Percentiles rank a stretch among this genome's conserved stretches.
phyloP scores from a whole-genome alignment of 2,113 vertebrate genomes.

The Apus apus region DNA sequence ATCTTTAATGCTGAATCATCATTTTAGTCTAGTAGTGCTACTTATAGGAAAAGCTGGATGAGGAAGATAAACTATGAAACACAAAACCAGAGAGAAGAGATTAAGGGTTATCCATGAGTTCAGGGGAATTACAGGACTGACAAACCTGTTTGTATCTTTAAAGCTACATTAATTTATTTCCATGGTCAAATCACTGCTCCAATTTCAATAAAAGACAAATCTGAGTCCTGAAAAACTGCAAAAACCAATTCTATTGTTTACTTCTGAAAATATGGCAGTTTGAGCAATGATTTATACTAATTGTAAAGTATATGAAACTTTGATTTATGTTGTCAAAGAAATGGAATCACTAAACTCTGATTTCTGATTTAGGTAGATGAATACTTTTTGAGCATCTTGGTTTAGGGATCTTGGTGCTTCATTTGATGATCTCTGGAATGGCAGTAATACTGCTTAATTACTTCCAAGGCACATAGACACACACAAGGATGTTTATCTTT shows the following conservation, averaged over 20 bases:
- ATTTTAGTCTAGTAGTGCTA: neutral
- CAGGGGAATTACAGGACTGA: neutral
- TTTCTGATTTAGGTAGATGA: neutral
- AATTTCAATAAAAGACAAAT: neutral
- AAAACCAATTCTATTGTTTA: neutral
- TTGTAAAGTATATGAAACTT: neutral
- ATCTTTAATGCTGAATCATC: neutral
- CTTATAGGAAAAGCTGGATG: neutral
- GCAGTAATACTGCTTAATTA: neutral
- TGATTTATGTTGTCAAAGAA: neutral
- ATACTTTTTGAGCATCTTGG: neutral
- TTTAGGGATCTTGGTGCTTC: neutral
- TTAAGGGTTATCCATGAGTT: neutral
- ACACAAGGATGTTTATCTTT: neutral
- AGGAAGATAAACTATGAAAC: neutral
- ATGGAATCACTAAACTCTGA: neutral
- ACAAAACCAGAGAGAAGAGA: neutral
- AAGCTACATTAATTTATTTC: neutral
- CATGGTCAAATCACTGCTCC: neutral
- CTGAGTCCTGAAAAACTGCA: neutral
- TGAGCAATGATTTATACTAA: neutral
- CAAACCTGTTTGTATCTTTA: neutral
- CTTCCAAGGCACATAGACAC: neutral
- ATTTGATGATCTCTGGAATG: neutral
- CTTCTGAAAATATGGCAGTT: neutral